Percentiles rank a stretch among this genome's conserved stretches.
Conservation (phyloP, 2,797 vertebrate species). For the Ibycter americanus region DNA sequence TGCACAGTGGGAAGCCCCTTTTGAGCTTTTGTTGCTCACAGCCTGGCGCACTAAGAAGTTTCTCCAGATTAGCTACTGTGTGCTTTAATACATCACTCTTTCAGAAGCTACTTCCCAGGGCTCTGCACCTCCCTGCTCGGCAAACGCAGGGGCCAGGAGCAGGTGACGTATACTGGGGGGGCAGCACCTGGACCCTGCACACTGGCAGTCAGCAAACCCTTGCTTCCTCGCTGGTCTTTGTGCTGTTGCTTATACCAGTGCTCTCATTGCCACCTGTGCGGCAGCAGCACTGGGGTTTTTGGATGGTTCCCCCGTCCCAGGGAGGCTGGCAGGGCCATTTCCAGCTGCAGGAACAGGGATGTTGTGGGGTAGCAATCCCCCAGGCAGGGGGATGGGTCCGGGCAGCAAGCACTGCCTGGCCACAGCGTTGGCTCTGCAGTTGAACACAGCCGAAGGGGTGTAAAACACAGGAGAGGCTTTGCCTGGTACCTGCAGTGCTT, state of each 20-base stretch:
- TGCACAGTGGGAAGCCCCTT: neutral
- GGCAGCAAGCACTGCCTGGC: neutral
- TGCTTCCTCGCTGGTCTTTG: fast-evolving
- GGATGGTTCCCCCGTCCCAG: neutral
- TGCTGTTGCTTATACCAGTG: neutral
- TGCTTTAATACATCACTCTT: neutral
- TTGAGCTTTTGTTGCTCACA: neutral
- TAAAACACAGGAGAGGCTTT: neutral
- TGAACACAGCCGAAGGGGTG: neutral
- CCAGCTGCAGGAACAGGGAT: neutral
- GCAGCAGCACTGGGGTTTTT: neutral
- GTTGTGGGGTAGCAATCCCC: fast-evolving
- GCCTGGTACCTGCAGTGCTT: fast-evolving
- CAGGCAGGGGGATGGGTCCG: fast-evolving
- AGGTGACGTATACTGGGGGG: neutral
- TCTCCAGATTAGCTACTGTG: neutral
- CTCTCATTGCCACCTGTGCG: fast-evolving
- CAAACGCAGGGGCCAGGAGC: neutral
- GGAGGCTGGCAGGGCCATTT: neutral
- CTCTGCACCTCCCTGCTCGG: neutral
- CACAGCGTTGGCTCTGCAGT: fast-evolving
- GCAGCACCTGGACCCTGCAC: fast-evolving
- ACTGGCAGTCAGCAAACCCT: neutral
- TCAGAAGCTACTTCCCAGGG: neutral
- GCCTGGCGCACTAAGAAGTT: neutral